Base-by-base conservation (phyloP, 2,888 invertebrate genomes). In the Drosophila austrosaltans region DNA sequence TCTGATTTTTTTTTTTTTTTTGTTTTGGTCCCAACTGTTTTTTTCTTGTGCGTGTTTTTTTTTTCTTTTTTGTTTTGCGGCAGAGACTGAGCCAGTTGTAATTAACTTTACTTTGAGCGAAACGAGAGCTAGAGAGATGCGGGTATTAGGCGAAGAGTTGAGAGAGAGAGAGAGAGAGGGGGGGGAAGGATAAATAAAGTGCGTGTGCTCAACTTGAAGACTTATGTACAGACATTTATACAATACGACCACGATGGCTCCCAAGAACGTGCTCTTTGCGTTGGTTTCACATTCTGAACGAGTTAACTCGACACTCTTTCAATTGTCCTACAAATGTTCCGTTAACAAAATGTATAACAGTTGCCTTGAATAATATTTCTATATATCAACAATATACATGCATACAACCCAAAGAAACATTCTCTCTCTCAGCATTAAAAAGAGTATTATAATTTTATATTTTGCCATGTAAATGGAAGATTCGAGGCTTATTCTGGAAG, bases 71-170 rank as follows among this genome's bases (percentile, higher is more conserved):
- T 30, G 20, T 63, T 63, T 32, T 58, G 56, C 1, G 22, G 22
- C 62, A 60, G 48, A 63, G 65, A 65, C 65, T 59, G 75, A 77
- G 77, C 69, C 75, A 22, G 32, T 32, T 56, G 57, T 57, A 57
- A 57, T 57, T 57, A 57, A 57, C 57, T 57, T 57, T 57, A 22
- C 36, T 36, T 39, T 6, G 36, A 57, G 57, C 39, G 64, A 28
- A 16, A 16, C 30, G 16, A n/a, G 30, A 54, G 16, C 30, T n/a
- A 30, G 3, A 30, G 6, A 30, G 54, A 30, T 12, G 5, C 2
- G 54, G 8, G n/a, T 7, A 25, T 12, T n/a, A 16, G 3, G 28
- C 3, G 30, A 30, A 1, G 5, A 36, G 7, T 28, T 28, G 12
- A 5, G 2, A 53, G 53, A 53, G 16, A 16, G 16, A 16, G 16